Conservation (phyloP, 2,113 vertebrate species). For the Entomyzon cyanotis region DNA sequence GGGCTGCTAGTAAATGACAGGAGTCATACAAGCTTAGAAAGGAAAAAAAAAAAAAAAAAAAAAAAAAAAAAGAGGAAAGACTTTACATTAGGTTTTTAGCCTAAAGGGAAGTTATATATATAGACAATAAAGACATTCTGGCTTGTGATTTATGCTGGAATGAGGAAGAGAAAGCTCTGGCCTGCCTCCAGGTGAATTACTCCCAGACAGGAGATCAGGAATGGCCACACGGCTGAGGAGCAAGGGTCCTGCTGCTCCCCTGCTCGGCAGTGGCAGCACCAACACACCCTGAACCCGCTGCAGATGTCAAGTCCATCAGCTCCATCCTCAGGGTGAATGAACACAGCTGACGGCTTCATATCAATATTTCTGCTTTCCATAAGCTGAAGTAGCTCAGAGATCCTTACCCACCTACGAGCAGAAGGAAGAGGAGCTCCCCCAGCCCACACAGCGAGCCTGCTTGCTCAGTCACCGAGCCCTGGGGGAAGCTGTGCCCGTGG, state of each 20-base stretch:
- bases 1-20: background rate
- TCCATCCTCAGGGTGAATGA: background rate
- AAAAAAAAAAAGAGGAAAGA: background rate
- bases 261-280: background rate
- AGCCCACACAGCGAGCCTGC: background rate
- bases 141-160: background rate
- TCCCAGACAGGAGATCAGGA: background rate
- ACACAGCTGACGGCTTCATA: background rate
- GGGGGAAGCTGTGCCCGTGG: background rate
- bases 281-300: rapidly evolving
- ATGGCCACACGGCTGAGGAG: rapidly evolving
- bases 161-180: background rate
- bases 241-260: background rate
- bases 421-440: background rate
- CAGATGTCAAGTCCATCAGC: background rate
- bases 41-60: background rate
- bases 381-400: background rate
- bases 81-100: background rate
- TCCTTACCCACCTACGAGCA: background rate
- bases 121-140: background rate
- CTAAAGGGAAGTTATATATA: background rate
- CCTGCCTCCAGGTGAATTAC: background rate
- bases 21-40: background rate
- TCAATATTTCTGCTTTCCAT: rapidly evolving
- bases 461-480: background rate